These are phyloP conservation scores for Lamellibrachia columna DNA, from an alignment of 2,888 invertebrate genomes.

Conservation along the genomic window DNA sequence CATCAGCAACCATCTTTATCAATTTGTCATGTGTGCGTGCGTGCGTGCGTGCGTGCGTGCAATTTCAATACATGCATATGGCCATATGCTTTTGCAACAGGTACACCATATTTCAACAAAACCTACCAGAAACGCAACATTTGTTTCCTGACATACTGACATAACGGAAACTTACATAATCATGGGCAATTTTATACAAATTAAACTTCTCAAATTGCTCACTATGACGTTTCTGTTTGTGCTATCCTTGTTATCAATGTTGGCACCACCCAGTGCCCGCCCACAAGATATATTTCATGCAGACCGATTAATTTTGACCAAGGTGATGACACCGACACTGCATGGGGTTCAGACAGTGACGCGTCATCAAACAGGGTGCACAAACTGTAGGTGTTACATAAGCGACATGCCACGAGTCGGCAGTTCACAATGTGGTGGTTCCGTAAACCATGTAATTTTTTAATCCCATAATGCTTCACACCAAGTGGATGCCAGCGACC, in stretches of 20 bases:
- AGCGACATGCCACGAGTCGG: background rate
- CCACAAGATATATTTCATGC: background rate
- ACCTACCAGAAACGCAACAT: no score
- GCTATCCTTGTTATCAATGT: background rate
- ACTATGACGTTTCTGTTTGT: background rate
- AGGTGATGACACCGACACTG: background rate
- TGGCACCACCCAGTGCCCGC: background rate
- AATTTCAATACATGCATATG: no score
- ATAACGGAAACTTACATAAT: background rate
- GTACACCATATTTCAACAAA: no score
- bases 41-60: background rate
- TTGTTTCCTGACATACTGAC: no score
- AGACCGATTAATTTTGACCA: slow-evolving; percentile 8
- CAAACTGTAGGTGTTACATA: background rate
- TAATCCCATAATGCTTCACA: background rate
- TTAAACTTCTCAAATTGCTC: background rate
- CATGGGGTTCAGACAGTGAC: background rate
- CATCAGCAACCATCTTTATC: no score
- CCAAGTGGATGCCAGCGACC: no score
- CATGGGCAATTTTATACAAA: background rate
- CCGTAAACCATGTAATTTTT: background rate
- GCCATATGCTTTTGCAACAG: no score
- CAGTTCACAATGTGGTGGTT: background rate
- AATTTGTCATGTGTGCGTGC: background rate
- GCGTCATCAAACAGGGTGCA: background rate